These are phyloP conservation scores for Ailuropoda melanoleuca DNA, from an alignment of 2,113 vertebrate species.

Conservation along the genomic window DNA sequence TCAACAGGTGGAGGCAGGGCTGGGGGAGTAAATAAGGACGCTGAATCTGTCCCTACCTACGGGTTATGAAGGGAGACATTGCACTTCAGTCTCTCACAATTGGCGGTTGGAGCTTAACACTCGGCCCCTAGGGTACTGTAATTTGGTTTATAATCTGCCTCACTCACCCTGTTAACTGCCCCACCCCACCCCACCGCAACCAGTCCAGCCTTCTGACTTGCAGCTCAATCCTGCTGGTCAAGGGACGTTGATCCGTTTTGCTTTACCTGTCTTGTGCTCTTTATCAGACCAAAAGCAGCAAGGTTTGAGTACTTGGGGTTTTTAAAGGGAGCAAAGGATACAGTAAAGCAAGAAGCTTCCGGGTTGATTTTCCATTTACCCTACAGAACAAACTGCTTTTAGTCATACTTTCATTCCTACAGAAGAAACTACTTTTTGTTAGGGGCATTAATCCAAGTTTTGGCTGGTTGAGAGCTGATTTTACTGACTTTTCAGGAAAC, in stretches of 20 bases:
- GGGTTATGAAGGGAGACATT: not conserved
- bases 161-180: not conserved
- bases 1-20: slow-evolving; percentile 93
- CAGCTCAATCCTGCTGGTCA: not conserved
- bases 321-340: not conserved
- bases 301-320: not conserved
- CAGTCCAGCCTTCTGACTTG: not conserved
- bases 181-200: not conserved
- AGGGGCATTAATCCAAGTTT: not conserved
- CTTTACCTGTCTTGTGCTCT: not conserved
- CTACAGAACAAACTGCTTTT: not conserved
- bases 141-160: not conserved
- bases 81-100: not conserved
- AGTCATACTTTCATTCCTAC: not conserved
- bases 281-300: not conserved
- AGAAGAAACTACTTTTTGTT: not conserved
- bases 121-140: not conserved
- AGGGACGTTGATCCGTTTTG: not conserved
- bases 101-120: not conserved
- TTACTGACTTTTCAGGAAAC: not conserved
- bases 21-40: slow-evolving; percentile 56
- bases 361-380: not conserved
- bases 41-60: not conserved
- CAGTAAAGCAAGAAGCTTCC: not conserved
- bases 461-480: not conserved